Evolutionary conservation across 2,888 invertebrate genomes (phyloP).

Genomic region (Frankliniella fusca): DNA sequence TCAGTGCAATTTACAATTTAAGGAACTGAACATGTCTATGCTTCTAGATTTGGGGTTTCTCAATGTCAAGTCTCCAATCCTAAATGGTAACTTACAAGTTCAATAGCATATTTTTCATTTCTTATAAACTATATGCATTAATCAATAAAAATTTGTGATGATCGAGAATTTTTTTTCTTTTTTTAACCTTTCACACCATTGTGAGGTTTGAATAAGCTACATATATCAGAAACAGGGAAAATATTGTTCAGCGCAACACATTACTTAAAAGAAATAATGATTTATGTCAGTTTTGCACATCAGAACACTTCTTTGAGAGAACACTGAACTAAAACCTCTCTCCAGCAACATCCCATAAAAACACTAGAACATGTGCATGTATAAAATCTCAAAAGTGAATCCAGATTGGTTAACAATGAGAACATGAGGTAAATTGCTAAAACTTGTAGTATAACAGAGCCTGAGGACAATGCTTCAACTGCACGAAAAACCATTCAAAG

Average conservation of each 20-base stretch:
- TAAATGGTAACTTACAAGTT: constrained; percentile 13
- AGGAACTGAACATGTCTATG: neutral
- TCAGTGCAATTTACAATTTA: neutral
- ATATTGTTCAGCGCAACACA: neutral
- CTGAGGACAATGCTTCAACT: neutral
- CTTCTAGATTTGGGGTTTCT: neutral
- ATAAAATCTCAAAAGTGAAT: too few species aligned
- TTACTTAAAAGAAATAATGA: neutral
- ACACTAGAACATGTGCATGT: too few species aligned
- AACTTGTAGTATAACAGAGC: too few species aligned
- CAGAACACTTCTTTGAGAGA: neutral
- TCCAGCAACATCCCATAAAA: too few species aligned
- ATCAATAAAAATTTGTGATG: constrained; percentile 13
- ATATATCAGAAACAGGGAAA: neutral
- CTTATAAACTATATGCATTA: neutral
- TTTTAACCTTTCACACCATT: neutral
- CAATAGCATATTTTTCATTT: neutral
- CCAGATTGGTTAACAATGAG: too few species aligned
- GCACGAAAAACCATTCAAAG: neutral
- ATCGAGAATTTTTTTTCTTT: neutral
- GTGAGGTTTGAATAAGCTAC: neutral
- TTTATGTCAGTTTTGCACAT: neutral
- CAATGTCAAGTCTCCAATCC: neutral
- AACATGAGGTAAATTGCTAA: too few species aligned
- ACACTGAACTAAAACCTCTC: too few species aligned